Percentiles rank a stretch among this genome's conserved stretches.
phyloP scores from a whole-genome alignment of 2,113 vertebrate species.

The Semicossyphus pulcher region DNA sequence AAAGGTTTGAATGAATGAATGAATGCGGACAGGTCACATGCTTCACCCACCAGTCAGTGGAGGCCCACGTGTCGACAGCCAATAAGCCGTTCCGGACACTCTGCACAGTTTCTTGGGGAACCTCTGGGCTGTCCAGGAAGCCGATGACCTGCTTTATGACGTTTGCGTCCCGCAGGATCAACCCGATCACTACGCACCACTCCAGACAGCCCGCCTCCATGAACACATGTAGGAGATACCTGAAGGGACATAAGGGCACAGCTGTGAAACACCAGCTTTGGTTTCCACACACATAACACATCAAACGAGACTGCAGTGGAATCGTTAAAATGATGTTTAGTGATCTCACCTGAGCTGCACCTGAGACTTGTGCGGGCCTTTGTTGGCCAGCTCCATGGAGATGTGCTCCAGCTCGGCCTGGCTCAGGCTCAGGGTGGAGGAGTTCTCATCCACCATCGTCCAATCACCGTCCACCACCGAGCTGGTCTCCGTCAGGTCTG shows the following conservation, averaged over 20 bases:
- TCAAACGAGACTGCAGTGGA: neutral
- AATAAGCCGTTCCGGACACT: slow-evolving; percentile 88
- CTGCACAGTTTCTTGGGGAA: slow-evolving; percentile 89
- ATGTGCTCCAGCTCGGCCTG: slow-evolving; percentile 97
- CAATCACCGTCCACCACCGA: slow-evolving; percentile 97
- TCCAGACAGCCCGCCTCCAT: slow-evolving; percentile 97
- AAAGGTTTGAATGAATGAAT: neutral
- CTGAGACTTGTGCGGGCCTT: slow-evolving; percentile 96
- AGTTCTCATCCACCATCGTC: slow-evolving; percentile 97
- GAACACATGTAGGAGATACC: slow-evolving; percentile 96
- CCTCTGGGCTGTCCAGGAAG: slow-evolving; percentile 90
- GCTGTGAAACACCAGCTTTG: neutral
- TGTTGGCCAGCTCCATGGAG: slow-evolving; percentile 96
- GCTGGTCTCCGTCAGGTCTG: slow-evolving; percentile 97
- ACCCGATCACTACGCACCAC: slow-evolving; percentile 94
- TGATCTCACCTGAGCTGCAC: slow-evolving; percentile 93
- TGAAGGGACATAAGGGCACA: slow-evolving; percentile 49
- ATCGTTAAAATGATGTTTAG: neutral
- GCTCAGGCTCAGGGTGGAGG: slow-evolving; percentile 91
- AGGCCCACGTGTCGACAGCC: slow-evolving; percentile 92
- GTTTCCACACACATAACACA: too few relatives aligned
- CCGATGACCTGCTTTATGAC: slow-evolving; percentile 92
- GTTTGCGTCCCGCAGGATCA: slow-evolving; percentile 92
- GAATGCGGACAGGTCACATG: neutral
- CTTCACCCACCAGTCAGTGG: slow-evolving; percentile 90